Conservation (phyloP, 2,888 invertebrate species). For the Leptinotarsa rubiginosa region DNA sequence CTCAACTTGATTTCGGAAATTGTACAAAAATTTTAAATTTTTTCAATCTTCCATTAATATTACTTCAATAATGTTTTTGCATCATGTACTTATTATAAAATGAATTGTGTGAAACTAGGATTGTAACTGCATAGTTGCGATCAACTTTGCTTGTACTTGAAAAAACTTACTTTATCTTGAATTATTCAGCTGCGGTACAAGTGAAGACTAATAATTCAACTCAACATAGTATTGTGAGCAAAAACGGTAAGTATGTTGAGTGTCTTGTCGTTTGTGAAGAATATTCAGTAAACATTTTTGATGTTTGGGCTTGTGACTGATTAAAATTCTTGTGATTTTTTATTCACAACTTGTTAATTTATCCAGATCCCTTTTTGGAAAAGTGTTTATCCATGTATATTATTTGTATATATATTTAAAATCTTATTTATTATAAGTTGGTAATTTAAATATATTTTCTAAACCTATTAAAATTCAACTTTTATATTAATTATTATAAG, state of each 20-base stretch:
- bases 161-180: slow-evolving; percentile 21
- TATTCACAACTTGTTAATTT: too few species aligned
- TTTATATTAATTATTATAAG: too few species aligned
- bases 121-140: not conserved
- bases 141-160: not conserved
- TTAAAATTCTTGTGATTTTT: not conserved
- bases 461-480: too few species aligned
- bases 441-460: too few species aligned
- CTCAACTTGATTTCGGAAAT: too few species aligned
- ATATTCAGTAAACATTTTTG: not conserved
- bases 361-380: too few species aligned
- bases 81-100: not conserved
- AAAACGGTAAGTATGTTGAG: slow-evolving; percentile 64
- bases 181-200: slow-evolving; percentile 57
- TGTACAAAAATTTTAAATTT: too few species aligned
- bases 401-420: too few species aligned
- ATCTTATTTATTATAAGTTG: too few species aligned
- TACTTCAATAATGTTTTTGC: too few species aligned
- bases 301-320: slow-evolving; percentile 5
- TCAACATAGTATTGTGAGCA: slow-evolving; percentile 64
- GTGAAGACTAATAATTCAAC: slow-evolving; percentile 61
- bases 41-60: too few species aligned
- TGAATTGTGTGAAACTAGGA: not conserved
- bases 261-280: slow-evolving; percentile 26
- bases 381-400: too few species aligned